Conservation (phyloP, 2,113 vertebrate genomes). For the Pygoscelis antarcticus region DNA sequence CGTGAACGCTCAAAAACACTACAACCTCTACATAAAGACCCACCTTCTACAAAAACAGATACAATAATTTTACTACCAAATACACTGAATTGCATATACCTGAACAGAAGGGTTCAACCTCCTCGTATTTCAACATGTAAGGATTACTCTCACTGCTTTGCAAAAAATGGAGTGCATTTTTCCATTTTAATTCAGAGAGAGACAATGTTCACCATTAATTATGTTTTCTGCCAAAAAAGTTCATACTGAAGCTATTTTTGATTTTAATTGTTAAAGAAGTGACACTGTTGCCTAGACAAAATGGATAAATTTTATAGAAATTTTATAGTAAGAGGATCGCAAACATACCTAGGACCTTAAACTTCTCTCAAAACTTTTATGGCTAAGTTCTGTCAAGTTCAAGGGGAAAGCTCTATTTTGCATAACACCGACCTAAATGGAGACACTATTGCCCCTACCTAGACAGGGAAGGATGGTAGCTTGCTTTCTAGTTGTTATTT, state of each 20-base stretch:
- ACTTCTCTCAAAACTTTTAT: not conserved
- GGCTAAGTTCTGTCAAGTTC: not conserved
- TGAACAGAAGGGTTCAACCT: not conserved
- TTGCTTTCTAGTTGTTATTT: not conserved
- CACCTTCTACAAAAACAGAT: not conserved
- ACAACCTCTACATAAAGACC: not conserved
- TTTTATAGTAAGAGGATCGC: not conserved
- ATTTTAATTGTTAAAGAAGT: not conserved
- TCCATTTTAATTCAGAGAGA: not conserved
- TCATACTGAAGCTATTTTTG: not conserved
- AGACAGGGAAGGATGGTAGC: not conserved
- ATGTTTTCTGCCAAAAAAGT: not conserved
- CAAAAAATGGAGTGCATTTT: fast-evolving
- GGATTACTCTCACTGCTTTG: not conserved
- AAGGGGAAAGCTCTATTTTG: not conserved
- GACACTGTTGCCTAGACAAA: not conserved
- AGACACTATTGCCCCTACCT: not conserved
- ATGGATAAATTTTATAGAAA: not conserved
- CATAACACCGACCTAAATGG: not conserved
- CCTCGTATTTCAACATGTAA: not conserved
- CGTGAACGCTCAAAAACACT: not conserved
- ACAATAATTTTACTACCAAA: not conserved
- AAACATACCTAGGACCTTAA: not conserved
- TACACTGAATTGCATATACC: not conserved
- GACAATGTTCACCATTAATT: not conserved